These are phyloP conservation scores for Heliconius ethilla DNA, from an alignment of 2,888 invertebrate species.

Conservation along the genomic window DNA sequence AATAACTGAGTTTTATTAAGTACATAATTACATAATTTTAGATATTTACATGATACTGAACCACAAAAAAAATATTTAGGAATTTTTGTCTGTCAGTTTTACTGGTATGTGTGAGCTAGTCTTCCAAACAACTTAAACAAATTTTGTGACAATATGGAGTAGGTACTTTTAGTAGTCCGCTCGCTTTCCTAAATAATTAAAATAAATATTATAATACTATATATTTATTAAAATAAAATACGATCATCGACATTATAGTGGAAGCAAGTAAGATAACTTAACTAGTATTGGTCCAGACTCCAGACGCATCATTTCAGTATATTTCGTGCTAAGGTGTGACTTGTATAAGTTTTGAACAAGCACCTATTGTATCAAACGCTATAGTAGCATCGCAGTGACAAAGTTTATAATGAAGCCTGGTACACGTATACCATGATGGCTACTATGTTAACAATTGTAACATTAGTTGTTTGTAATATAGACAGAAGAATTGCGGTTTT, in stretches of 20 bases:
- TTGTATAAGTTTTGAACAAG: slow-evolving; percentile 37
- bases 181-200: background rate
- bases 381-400: slow-evolving; percentile 34
- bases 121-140: no score
- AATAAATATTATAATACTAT: background rate
- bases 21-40: no score
- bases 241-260: background rate
- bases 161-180: no score
- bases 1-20: no score
- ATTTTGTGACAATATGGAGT: no score
- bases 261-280: slow-evolving; percentile 1
- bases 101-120: no score
- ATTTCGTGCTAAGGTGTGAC: slow-evolving; percentile 30
- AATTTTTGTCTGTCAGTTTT: no score
- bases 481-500: no score
- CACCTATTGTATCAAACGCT: slow-evolving; percentile 35
- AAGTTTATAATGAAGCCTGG: slow-evolving; percentile 38
- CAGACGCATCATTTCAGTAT: slow-evolving; percentile 9
- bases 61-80: no score
- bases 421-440: slow-evolving; percentile 20
- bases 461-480: no score
- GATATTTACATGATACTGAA: no score
- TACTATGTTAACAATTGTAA: background rate
- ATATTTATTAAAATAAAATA: background rate
- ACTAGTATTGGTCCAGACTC: slow-evolving; percentile 24